These are phyloP conservation scores for Acanthurus tractus DNA, from an alignment of 2,797 vertebrate genomes.

Conservation along the genomic window DNA sequence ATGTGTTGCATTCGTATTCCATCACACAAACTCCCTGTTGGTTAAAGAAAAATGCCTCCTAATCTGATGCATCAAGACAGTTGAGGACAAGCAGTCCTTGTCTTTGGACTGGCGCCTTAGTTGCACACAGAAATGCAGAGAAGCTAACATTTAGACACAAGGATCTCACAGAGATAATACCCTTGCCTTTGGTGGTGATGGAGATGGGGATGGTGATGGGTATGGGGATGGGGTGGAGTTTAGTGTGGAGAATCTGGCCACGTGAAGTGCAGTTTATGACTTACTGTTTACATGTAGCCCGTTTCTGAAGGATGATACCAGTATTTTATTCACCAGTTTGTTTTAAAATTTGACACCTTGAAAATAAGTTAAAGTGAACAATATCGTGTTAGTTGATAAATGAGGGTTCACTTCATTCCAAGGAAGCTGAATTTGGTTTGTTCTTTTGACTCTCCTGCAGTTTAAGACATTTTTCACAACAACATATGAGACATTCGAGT, in stretches of 20 bases:
- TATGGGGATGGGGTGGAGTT: too few relatives aligned
- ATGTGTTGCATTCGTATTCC: constrained; percentile 60
- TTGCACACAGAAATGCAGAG: constrained; percentile 1
- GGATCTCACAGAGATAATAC: too few relatives aligned
- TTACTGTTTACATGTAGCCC: neutral
- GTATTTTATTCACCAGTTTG: too few relatives aligned
- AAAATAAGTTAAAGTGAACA: neutral
- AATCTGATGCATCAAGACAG: constrained; percentile 51
- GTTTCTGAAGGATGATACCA: neutral
- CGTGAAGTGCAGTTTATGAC: neutral
- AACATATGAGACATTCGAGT: neutral
- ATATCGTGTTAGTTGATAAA: neutral
- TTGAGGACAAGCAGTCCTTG: constrained; percentile 59
- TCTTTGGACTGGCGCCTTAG: constrained; percentile 19
- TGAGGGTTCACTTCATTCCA: neutral
- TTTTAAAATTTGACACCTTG: neutral
- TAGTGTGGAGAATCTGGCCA: neutral
- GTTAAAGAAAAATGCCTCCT: constrained; percentile 35
- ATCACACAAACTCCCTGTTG: constrained; percentile 43
- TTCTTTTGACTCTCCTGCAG: neutral
- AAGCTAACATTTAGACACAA: neutral
- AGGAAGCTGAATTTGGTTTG: neutral
- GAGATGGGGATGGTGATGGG: too few relatives aligned
- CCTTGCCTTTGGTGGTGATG: too few relatives aligned
- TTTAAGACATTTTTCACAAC: neutral